These are phyloP conservation scores for Mastomys coucha DNA, from an alignment of 2,113 vertebrate species.

Conservation along the genomic window DNA sequence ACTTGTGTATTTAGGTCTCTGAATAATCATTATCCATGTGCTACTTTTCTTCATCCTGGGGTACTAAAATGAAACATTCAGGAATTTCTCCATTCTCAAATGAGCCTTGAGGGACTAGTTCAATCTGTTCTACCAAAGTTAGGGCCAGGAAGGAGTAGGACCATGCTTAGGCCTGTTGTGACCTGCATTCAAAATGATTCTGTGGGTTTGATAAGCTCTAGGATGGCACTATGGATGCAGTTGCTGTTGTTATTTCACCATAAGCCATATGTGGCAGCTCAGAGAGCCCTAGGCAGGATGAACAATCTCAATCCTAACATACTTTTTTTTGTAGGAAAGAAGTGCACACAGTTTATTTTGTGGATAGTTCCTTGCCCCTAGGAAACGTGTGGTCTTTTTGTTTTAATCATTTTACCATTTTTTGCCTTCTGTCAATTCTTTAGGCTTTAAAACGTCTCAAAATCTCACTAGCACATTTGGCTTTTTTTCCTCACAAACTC, in stretches of 20 bases:
- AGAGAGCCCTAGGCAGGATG: background rate
- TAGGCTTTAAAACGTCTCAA: background rate
- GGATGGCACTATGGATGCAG: background rate
- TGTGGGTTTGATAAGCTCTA: background rate
- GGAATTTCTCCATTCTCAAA: background rate
- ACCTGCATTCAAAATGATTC: background rate
- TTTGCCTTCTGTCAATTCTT: background rate
- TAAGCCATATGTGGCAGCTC: background rate
- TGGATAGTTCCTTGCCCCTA: background rate
- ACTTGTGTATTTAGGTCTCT: background rate
- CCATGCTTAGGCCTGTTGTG: background rate
- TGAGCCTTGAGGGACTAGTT: background rate
- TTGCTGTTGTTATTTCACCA: background rate
- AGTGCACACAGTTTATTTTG: background rate
- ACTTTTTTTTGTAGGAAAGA: background rate
- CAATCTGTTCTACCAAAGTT: background rate
- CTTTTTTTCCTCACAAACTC: background rate
- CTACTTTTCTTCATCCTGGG: background rate
- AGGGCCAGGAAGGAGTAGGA: background rate
- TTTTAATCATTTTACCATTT: background rate
- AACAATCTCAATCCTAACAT: background rate
- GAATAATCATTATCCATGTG: background rate
- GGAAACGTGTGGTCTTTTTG: background rate
- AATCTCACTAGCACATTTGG: background rate
- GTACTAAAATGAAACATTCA: no score